These are phyloP conservation scores for Capricornis sumatraensis DNA, from an alignment of 2,113 vertebrate genomes.

Conservation along the genomic window DNA sequence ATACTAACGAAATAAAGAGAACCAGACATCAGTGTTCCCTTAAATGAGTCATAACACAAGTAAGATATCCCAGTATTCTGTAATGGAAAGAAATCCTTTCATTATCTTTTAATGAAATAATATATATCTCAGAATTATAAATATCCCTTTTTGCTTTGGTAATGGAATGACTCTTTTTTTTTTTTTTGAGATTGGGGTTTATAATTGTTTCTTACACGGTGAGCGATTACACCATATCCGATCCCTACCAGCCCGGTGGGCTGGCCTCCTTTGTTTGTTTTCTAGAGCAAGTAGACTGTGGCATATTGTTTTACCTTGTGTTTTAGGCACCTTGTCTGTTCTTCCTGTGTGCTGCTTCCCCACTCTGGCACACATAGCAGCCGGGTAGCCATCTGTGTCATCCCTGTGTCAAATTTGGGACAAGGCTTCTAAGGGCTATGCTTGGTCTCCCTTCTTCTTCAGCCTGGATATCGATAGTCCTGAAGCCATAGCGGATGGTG, in stretches of 20 bases:
- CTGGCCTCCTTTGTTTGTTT: slow-evolving; percentile 3
- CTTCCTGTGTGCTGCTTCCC: not conserved
- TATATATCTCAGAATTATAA: not conserved
- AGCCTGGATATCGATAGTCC: not conserved
- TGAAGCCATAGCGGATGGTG: not conserved
- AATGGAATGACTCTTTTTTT: not conserved
- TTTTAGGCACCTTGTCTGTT: not conserved
- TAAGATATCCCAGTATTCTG: not conserved
- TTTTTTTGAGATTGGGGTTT: not conserved
- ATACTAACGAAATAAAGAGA: not conserved
- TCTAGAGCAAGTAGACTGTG: not conserved
- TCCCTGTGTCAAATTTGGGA: not conserved
- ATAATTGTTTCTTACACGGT: not conserved
- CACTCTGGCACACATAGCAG: not conserved
- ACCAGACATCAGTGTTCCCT: not conserved
- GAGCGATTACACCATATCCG: not conserved
- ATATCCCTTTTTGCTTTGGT: not conserved
- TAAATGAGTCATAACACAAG: not conserved
- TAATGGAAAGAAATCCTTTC: not conserved
- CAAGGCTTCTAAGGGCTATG: not conserved
- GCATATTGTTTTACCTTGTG: not conserved
- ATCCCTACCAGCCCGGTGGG: not conserved
- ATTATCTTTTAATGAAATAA: not conserved
- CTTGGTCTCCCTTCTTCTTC: not conserved
- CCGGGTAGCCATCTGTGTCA: slow-evolving; percentile 9